Evolutionary conservation across 2,113 vertebrate genomes (phyloP), one percentile per base, ranked within the genome.

Genomic region (Elephas maximus): DNA sequence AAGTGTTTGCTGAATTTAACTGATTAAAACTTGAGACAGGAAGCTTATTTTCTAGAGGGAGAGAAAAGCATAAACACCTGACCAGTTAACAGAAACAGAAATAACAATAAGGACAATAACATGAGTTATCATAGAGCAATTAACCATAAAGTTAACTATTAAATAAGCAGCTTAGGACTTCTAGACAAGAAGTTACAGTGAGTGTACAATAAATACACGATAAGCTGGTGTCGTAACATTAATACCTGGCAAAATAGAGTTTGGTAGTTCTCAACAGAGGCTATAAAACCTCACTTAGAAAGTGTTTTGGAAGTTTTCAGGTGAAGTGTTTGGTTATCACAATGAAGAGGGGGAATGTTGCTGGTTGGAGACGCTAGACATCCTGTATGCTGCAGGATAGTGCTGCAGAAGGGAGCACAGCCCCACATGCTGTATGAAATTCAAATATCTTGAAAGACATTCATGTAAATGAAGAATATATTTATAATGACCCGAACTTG

Each of bases 391-490:
- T 44, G 28, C 6, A 28, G 53, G 17, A 85, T 1, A 69, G 18
- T 37, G 41, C 14, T 80, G 1, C 21, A 94, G 6, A 77, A 76
- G 37, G 37, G 80, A 94, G 48, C 80, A 90, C 6, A 69, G 24
- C 69, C 76, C 41, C 8, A 33, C 48, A 37, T 57, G 8, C 69
- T 62, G n/a, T 17, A 74, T 21, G 24, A 91, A 92, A 91, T 84
- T 83, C 84, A 80, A 94, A 88, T 88, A 33, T 80, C 88, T 92
- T 86, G 33, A 12, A 48, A 92, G 71, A 93, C 71, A 95, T 71
- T 93, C 71, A 95, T 41, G 6, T 51, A 94, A 95, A 88, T 91
- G 45, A 85, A 84, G 73, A 91, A 91, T 41, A 83, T 65, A 92
- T 65, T 78, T 63, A 81, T 90, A 76, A 95, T 57, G 57, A 84